These are phyloP conservation scores for Drosophila kurseongensis DNA, from an alignment of 1,140 invertebrate species.

Conservation along the genomic window DNA sequence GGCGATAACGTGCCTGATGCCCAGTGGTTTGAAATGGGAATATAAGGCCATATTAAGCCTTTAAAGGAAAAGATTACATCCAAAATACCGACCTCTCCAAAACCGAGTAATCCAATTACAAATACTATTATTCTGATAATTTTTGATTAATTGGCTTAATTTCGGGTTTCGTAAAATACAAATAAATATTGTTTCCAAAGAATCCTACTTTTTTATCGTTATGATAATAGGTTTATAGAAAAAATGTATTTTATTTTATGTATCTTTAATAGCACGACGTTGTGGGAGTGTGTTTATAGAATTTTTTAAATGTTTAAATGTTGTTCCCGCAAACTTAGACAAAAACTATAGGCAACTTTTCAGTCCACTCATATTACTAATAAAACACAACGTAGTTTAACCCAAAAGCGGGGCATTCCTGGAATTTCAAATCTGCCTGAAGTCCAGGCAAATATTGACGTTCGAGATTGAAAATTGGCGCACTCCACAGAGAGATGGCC, in stretches of 20 bases:
- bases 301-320: too few species aligned
- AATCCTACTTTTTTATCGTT: too few species aligned
- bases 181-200: too few species aligned
- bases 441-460: slow-evolving; percentile 58
- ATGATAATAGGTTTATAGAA: too few species aligned
- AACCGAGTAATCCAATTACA: too few species aligned
- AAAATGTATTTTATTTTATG: too few species aligned
- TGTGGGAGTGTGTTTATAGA: too few species aligned
- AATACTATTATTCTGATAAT: too few species aligned
- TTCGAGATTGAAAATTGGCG: slow-evolving; percentile 59
- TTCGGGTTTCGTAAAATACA: too few species aligned
- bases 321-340: too few species aligned
- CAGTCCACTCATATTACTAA: background rate
- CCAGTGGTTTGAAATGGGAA: background rate
- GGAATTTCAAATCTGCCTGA: slow-evolving; percentile 41
- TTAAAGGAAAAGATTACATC: background rate
- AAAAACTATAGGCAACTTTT: background rate
- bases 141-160: background rate
- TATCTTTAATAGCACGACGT: too few species aligned
- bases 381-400: slow-evolving; percentile 1
- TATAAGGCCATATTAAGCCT: background rate
- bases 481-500: slow-evolving; percentile 32
- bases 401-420: slow-evolving; percentile 49
- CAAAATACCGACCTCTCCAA: background rate
- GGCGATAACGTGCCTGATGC: slow-evolving; percentile 54